Evolutionary conservation across 2,888 invertebrate genomes (phyloP).

Genomic region (Trypoxylon attenuatum): DNA sequence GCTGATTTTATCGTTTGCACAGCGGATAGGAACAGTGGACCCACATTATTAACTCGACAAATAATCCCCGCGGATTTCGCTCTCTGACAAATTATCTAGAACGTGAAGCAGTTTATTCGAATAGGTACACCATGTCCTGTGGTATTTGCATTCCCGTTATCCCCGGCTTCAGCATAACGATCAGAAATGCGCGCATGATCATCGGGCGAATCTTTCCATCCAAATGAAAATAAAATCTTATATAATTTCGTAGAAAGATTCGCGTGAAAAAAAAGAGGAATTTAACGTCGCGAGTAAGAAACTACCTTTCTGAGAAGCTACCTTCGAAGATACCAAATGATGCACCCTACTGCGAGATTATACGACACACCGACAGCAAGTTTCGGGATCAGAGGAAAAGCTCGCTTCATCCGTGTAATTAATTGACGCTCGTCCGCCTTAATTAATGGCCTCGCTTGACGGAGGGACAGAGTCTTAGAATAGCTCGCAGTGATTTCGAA

Average conservation of each 20-base stretch:
- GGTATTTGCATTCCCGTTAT: conserved; percentile 57
- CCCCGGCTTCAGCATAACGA: conserved; percentile 46
- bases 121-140: conserved; percentile 56
- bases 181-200: conserved; percentile 31
- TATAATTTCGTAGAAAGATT: too few relatives aligned
- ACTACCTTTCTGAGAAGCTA: too few relatives aligned
- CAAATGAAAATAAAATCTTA: too few relatives aligned
- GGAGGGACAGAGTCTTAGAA: conserved; percentile 8
- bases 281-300: not conserved
- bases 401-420: conserved; percentile 23
- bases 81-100: conserved; percentile 70
- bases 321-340: not conserved
- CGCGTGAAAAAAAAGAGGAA: too few relatives aligned
- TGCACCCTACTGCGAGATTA: conserved; percentile 10
- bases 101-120: conserved; percentile 67
- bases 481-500: conserved; percentile 7
- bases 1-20: conserved; percentile 65
- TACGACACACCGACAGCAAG: conserved; percentile 3
- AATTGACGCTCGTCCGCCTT: conserved; percentile 23
- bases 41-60: conserved; percentile 71
- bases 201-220: not conserved
- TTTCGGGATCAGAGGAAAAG: conserved; percentile 10
- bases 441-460: conserved; percentile 23
- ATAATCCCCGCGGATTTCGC: conserved; percentile 70
- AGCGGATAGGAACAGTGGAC: conserved; percentile 55